phyloP scores from a whole-genome alignment of 2,888 invertebrate species.

The Drosophila kuntzei region DNA sequence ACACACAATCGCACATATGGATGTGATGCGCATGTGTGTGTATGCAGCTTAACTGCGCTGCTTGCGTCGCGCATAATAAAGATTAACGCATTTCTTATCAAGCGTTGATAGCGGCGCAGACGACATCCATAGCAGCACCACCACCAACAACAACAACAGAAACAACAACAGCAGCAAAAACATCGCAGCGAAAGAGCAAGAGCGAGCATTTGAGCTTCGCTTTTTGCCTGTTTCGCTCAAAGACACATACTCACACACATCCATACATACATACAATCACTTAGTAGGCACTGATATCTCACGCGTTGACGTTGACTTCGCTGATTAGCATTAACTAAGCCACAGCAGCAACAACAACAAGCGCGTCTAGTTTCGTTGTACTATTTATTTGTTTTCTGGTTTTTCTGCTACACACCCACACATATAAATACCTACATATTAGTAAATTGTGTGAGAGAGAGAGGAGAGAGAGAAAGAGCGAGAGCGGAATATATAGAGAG shows the following conservation, averaged over 20 bases:
- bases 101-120: slow-evolving; percentile 61
- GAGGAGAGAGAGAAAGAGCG: slow-evolving; percentile 15
- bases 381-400: slow-evolving; percentile 75
- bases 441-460: slow-evolving; percentile 32
- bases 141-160: slow-evolving; percentile 30
- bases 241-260: slow-evolving; percentile 17
- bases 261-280: slow-evolving; percentile 16
- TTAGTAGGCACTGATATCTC: slow-evolving; percentile 58
- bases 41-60: slow-evolving; percentile 60
- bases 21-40: slow-evolving; percentile 25
- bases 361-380: slow-evolving; percentile 69
- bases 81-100: slow-evolving; percentile 82
- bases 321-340: slow-evolving; percentile 72
- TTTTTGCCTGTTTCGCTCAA: slow-evolving; percentile 51
- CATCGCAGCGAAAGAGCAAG: slow-evolving; percentile 49
- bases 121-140: slow-evolving; percentile 41
- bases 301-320: slow-evolving; percentile 67
- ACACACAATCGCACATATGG: slow-evolving; percentile 7
- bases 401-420: slow-evolving; percentile 60
- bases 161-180: slow-evolving; percentile 24
- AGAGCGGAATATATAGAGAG: slow-evolving; percentile 33
- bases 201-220: slow-evolving; percentile 60
- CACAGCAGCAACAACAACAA: slow-evolving; percentile 42
- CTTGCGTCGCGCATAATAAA: slow-evolving; percentile 72
- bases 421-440: slow-evolving; percentile 16